Evolutionary conservation across 2,888 invertebrate genomes (phyloP).

Genomic region (Leptinotarsa haldemani): DNA sequence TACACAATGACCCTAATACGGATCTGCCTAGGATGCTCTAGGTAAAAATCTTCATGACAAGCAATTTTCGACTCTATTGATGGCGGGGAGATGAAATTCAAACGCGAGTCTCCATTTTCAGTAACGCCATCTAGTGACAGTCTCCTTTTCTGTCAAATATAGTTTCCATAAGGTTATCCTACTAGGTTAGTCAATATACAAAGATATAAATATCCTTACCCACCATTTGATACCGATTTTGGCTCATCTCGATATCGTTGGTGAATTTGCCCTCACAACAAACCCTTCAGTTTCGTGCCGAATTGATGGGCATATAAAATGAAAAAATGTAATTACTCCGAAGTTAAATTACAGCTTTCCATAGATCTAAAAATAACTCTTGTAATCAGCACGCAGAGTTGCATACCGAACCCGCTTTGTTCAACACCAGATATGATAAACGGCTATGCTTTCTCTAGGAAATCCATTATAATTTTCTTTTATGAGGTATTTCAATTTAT

Average conservation of each 20-base stretch:
- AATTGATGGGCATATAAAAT: conserved; percentile 8
- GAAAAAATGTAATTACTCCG: conserved; percentile 19
- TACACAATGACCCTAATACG: too few species aligned
- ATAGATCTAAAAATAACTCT: conserved; percentile 24
- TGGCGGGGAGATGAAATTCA: too few species aligned
- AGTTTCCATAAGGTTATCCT: too few species aligned
- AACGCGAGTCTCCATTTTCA: too few species aligned
- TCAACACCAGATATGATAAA: conserved; percentile 12
- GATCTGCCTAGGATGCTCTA: too few species aligned
- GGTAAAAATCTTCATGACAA: too few species aligned
- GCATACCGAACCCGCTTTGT: conserved; percentile 2
- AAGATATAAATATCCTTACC: too few species aligned
- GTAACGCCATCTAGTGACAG: too few species aligned
- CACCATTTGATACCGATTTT: neutral
- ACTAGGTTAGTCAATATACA: too few species aligned
- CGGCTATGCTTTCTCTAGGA: neutral
- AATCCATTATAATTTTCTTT: neutral
- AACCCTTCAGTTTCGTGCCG: neutral
- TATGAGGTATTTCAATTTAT: too few species aligned
- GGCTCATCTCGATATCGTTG: neutral
- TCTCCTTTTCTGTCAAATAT: too few species aligned
- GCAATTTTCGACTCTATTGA: too few species aligned
- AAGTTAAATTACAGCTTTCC: conserved; percentile 17
- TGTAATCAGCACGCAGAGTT: conserved; percentile 21
- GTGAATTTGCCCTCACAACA: neutral